Evolutionary conservation across 2,797 vertebrate genomes (phyloP).

Genomic region (Scarus forsteni): DNA sequence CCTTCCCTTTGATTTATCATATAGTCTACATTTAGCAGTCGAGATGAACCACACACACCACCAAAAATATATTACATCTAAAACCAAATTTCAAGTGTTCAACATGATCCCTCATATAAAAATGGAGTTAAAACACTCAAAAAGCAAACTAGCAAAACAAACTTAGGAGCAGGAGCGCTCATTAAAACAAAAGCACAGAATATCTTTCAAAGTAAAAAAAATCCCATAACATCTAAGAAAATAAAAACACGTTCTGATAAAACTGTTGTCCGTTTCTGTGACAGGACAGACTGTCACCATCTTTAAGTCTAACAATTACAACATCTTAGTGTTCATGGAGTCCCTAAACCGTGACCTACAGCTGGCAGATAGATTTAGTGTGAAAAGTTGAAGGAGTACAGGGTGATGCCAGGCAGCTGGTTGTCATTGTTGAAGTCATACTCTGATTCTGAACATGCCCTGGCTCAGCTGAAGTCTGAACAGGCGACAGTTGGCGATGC

Average conservation of each 20-base stretch:
- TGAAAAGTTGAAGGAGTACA: conserved; percentile 25
- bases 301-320: background rate
- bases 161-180: conserved; percentile 15
- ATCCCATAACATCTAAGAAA: conserved; percentile 3
- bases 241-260: conserved; percentile 11
- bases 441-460: conserved; percentile 92
- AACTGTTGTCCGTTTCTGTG: conserved; percentile 15
- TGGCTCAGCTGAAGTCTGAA: conserved; percentile 96
- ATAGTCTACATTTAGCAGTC: background rate
- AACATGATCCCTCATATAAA: conserved; percentile 1
- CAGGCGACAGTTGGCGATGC: conserved; percentile 97
- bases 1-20: background rate
- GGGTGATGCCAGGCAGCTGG: background rate
- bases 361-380: conserved; percentile 31
- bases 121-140: conserved; percentile 10
- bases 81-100: background rate
- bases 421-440: conserved; percentile 78
- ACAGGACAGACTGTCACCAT: conserved; percentile 2
- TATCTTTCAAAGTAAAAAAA: conserved; percentile 19
- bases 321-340: conserved; percentile 19
- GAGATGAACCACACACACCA: background rate
- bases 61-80: background rate
- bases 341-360: conserved; percentile 22
- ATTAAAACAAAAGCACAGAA: conserved; percentile 3
- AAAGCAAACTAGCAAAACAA: conserved; percentile 24